Conservation (phyloP, 2,113 vertebrate species). For the Onychostruthus taczanowskii region DNA sequence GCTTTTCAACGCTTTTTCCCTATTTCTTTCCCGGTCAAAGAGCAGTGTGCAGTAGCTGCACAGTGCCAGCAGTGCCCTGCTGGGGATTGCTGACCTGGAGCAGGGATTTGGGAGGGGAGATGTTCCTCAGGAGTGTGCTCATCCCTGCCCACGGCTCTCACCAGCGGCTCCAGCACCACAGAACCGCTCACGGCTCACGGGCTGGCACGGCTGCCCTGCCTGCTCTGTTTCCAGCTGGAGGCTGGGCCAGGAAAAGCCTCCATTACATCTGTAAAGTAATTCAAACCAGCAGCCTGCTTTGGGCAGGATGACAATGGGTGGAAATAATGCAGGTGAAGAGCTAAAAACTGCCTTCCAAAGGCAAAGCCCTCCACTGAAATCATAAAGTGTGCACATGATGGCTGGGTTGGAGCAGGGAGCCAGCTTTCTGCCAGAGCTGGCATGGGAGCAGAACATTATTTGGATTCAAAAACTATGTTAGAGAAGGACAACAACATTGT, state of each 20-base stretch:
- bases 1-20: background rate
- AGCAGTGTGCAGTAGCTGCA: background rate
- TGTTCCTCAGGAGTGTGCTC: slow-evolving; percentile 46
- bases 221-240: background rate
- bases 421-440: slow-evolving; percentile 48
- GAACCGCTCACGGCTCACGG: background rate
- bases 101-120: background rate
- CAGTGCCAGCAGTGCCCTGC: background rate
- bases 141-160: slow-evolving; percentile 13
- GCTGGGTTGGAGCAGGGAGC: background rate
- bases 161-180: background rate
- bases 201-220: background rate
- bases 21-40: background rate
- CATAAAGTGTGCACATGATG: background rate
- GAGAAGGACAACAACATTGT: slow-evolving; percentile 55
- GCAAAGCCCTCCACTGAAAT: background rate
- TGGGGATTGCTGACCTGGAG: background rate
- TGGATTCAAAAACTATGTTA: slow-evolving; percentile 57
- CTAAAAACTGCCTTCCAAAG: background rate
- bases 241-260: background rate
- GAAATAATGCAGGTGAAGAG: slow-evolving; percentile 35
- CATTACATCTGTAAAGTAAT: background rate
- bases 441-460: slow-evolving; percentile 38
- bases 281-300: background rate
- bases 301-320: background rate